phyloP scores from a whole-genome alignment of 2,888 invertebrate species.

The Leucophenga maculata region DNA sequence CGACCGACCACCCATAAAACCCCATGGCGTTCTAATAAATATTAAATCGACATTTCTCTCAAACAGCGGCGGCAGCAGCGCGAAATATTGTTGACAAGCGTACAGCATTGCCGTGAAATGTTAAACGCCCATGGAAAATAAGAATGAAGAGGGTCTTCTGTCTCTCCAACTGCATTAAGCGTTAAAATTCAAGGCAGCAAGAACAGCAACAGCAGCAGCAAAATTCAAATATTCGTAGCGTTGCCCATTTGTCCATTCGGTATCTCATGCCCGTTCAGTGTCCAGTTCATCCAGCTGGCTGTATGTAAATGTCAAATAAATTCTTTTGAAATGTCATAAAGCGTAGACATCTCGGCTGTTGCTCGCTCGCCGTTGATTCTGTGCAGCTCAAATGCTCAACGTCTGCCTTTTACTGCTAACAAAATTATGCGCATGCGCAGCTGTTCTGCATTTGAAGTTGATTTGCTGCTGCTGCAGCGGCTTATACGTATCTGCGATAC shows the following conservation, averaged over 20 bases:
- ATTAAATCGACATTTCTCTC: slow-evolving; percentile 19
- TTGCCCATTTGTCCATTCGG: no score
- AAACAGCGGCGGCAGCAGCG: not conserved
- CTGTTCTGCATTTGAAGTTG: no score
- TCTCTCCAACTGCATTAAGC: not conserved
- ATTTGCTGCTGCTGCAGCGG: not conserved
- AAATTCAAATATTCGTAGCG: no score
- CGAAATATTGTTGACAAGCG: slow-evolving; percentile 14
- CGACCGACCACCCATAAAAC: slow-evolving; percentile 12
- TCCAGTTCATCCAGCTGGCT: slow-evolving; percentile 1
- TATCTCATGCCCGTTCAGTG: not conserved
- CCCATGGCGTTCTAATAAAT: slow-evolving; percentile 27
- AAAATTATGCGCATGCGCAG: no score
- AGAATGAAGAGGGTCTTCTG: no score
- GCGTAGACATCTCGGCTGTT: slow-evolving; percentile 30
- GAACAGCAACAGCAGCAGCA: no score
- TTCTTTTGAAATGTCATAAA: slow-evolving; percentile 49
- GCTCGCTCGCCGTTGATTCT: not conserved
- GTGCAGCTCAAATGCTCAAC: no score
- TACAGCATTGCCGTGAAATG: slow-evolving; percentile 29
- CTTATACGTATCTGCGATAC: not conserved
- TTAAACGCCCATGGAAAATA: slow-evolving; percentile 28
- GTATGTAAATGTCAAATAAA: slow-evolving; percentile 47
- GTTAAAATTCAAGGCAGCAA: slow-evolving; percentile 30
- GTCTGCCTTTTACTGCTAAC: no score